A percentile compares a stretch with the other conserved stretches of the same genome.
phyloP scores from a whole-genome alignment of 2,113 vertebrate genomes.

The Cyphomyrus plagiostoma region DNA sequence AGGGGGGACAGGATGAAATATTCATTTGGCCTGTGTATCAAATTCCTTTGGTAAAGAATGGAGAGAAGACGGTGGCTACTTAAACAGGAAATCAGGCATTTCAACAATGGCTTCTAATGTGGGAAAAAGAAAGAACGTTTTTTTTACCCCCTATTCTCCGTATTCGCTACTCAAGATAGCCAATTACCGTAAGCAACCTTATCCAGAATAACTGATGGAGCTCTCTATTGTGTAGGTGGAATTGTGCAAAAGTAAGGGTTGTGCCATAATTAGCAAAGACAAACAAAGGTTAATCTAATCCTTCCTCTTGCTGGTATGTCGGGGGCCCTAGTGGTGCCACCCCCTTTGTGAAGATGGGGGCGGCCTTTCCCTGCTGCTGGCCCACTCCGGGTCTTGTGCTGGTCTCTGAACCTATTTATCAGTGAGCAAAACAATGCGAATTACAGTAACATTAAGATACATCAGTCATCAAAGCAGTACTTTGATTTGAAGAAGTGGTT shows the following conservation, averaged over 20 bases:
- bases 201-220: background rate
- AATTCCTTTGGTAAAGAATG: background rate
- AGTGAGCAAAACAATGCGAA: background rate
- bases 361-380: background rate
- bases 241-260: background rate
- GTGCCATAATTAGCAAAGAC: background rate
- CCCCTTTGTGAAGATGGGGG: background rate
- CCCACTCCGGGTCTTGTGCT: too few relatives aligned
- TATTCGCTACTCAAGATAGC: background rate
- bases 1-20: background rate
- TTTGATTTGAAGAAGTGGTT: background rate
- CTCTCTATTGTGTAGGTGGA: background rate
- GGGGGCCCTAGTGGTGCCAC: background rate
- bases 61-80: background rate
- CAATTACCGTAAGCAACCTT: background rate
- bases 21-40: conserved; percentile 11
- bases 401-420: background rate
- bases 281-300: background rate
- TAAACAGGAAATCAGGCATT: background rate
- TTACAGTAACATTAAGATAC: background rate
- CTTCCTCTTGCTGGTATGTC: background rate
- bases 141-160: background rate
- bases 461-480: background rate
- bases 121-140: background rate
- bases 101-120: background rate